phyloP scores from a whole-genome alignment of 2,797 vertebrate genomes.

The Intellagama lesueurii region DNA sequence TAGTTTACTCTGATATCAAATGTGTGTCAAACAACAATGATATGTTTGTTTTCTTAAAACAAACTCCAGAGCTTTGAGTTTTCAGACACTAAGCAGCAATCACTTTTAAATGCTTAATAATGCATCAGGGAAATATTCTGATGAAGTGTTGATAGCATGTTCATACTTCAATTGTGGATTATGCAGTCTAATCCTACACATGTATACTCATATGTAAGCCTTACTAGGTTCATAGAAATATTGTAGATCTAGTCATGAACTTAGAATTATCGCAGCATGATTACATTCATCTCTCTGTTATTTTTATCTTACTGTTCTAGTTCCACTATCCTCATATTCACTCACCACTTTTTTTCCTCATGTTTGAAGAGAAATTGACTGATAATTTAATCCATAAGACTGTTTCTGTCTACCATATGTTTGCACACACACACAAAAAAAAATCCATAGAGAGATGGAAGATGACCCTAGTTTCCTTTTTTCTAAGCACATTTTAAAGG shows the following conservation, averaged over 20 bases:
- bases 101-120: not conserved
- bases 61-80: conserved; percentile 10
- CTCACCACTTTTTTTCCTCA: not conserved
- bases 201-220: not conserved
- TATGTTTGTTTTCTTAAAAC: conserved; percentile 39
- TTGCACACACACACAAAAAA: conserved; percentile 21
- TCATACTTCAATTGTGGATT: not conserved
- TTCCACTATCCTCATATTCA: not conserved
- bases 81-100: not conserved
- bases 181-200: not conserved
- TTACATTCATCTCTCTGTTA: not conserved
- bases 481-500: conserved; percentile 47
- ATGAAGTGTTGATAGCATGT: conserved; percentile 16
- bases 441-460: conserved; percentile 20
- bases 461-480: not conserved
- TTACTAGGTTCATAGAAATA: not conserved
- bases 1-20: not conserved
- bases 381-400: conserved; percentile 11
- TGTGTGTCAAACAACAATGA: not conserved
- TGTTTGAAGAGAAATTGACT: conserved; percentile 31
- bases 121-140: not conserved
- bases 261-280: not conserved
- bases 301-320: not conserved
- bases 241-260: not conserved
- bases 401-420: conserved; percentile 13